phyloP scores from a whole-genome alignment of 2,797 vertebrate species.

The Pyrocephalus nanus region DNA sequence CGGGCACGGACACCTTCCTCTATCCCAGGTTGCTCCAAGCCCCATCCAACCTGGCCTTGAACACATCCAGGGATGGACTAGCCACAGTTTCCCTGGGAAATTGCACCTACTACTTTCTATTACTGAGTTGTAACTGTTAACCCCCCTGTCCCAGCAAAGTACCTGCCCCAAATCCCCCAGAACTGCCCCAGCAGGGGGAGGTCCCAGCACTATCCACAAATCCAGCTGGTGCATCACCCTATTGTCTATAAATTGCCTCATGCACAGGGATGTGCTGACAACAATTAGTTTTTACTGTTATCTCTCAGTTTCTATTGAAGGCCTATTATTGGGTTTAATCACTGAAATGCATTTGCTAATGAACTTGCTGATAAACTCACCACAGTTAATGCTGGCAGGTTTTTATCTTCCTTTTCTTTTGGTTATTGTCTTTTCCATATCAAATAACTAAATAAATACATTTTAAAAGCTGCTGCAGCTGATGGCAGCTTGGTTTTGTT shows the following conservation, averaged over 20 bases:
- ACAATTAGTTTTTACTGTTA: not conserved
- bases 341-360: not conserved
- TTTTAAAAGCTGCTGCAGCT: not conserved
- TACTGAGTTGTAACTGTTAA: not conserved
- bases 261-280: not conserved
- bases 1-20: not conserved
- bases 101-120: not conserved
- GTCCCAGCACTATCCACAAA: accelerated
- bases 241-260: accelerated
- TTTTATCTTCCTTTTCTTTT: not conserved
- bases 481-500: not conserved
- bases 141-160: not conserved
- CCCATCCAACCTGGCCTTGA: not conserved
- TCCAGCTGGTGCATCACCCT: not conserved
- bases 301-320: not conserved
- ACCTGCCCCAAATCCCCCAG: not conserved
- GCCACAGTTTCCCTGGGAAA: not conserved
- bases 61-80: not conserved
- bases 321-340: not conserved
- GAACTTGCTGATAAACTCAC: constrained; percentile 1
- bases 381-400: not conserved
- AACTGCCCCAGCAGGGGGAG: accelerated
- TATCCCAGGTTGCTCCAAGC: not conserved
- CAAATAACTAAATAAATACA: not conserved
- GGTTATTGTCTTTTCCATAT: not conserved